Conservation (phyloP, 2,888 invertebrate genomes). For the Cancer borealis region DNA sequence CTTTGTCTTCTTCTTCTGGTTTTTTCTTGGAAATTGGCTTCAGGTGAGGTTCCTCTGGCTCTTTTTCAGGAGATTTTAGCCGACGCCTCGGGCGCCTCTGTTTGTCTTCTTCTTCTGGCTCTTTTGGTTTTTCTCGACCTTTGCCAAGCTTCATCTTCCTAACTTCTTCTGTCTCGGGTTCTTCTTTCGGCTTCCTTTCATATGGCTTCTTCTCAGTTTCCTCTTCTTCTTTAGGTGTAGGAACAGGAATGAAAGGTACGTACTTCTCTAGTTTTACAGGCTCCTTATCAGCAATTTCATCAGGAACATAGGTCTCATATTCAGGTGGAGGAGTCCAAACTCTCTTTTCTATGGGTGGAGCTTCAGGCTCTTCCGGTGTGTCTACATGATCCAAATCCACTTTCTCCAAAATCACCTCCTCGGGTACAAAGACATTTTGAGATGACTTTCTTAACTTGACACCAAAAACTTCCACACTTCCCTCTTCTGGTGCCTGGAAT, state of each 20-base stretch:
- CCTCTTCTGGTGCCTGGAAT: conserved; percentile 57
- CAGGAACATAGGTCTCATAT: conserved; percentile 68
- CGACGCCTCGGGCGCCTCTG: conserved; percentile 57
- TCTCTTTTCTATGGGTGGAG: conserved; percentile 58
- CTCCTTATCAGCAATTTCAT: conserved; percentile 70
- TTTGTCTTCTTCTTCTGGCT: conserved; percentile 54
- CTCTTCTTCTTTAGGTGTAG: conserved; percentile 52
- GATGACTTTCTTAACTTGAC: conserved; percentile 61
- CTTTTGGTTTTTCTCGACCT: conserved; percentile 52
- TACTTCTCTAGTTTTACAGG: conserved; percentile 63
- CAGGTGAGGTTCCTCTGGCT: conserved; percentile 56
- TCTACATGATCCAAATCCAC: conserved; percentile 69
- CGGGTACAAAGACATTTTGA: conserved; percentile 62
- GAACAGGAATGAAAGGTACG: conserved; percentile 27
- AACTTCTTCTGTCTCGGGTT: conserved; percentile 58
- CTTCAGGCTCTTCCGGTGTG: conserved; percentile 63
- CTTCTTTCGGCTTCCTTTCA: conserved; percentile 50
- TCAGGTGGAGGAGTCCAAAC: conserved; percentile 68
- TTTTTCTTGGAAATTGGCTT: conserved; percentile 69
- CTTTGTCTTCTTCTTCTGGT: conserved; percentile 65
- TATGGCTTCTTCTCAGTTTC: conserved; percentile 60
- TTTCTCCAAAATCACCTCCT: conserved; percentile 64
- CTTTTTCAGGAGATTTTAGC: conserved; percentile 61
- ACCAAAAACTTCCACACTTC: conserved; percentile 46
- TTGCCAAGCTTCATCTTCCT: conserved; percentile 62